Percentiles rank a stretch among this genome's conserved stretches.
Conservation (phyloP, 2,888 invertebrate species). For the Apodemia duryi region DNA sequence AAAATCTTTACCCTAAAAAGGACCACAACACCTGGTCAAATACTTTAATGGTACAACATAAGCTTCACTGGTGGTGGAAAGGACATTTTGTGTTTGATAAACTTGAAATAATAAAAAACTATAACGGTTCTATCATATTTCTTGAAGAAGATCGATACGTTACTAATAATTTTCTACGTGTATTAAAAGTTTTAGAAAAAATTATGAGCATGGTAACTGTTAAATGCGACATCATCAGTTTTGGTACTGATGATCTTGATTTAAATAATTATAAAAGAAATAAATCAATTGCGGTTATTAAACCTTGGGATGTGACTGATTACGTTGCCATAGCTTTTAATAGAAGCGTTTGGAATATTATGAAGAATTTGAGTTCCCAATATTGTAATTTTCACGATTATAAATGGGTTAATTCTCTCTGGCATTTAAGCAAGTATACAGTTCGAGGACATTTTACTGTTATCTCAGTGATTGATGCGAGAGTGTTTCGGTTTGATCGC, state of each 20-base stretch:
- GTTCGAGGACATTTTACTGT: too few species aligned
- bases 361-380: too few species aligned
- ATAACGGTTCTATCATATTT: constrained; percentile 34
- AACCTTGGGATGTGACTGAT: neutral
- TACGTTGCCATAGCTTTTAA: too few species aligned
- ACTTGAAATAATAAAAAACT: constrained; percentile 36
- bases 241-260: neutral
- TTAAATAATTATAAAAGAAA: neutral
- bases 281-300: neutral
- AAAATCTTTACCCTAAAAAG: neutral
- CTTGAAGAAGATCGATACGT: constrained; percentile 40
- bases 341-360: too few species aligned
- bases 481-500: too few species aligned
- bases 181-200: constrained; percentile 36
- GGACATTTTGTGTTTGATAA: constrained; percentile 43
- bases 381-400: constrained; percentile 32
- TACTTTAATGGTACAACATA: constrained; percentile 39
- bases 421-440: too few species aligned
- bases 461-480: too few species aligned
- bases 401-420: constrained; percentile 22
- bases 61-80: constrained; percentile 55
- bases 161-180: constrained; percentile 42
- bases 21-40: neutral
- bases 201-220: constrained; percentile 20
- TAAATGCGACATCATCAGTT: neutral